Evolutionary conservation across 1,140 invertebrate genomes (phyloP).

Genomic region (Neodiprion fabricii): DNA sequence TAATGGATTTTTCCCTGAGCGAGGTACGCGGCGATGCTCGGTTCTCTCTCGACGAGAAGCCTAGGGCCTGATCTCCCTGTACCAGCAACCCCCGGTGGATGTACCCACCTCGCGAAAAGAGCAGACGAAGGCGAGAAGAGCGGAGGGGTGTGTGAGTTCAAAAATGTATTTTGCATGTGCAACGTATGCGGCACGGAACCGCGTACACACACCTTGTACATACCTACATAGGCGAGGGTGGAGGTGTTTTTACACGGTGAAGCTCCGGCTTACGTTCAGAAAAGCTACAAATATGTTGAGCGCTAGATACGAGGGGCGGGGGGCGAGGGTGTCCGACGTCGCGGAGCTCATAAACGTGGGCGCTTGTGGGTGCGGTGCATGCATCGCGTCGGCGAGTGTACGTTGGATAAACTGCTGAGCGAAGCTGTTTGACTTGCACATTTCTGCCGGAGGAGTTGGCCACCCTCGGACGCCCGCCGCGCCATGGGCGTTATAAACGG

Average conservation of each 20-base stretch:
- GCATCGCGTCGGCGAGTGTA: constrained; percentile 17
- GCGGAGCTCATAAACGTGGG: neutral
- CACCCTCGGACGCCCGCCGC: constrained; percentile 27
- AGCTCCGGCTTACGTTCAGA: neutral
- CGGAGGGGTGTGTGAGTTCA: constrained; percentile 12
- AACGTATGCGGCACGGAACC: neutral
- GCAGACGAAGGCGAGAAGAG: constrained; percentile 1
- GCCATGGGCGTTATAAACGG: constrained; percentile 43
- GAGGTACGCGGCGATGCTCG: neutral
- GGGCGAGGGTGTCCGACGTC: neutral
- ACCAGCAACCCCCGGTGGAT: neutral
- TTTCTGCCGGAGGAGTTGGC: constrained; percentile 45
- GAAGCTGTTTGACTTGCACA: constrained; percentile 59
- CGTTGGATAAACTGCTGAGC: constrained; percentile 51
- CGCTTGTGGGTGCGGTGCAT: constrained; percentile 24
- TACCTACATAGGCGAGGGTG: too few relatives aligned
- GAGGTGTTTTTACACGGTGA: neutral
- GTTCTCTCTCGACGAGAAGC: neutral
- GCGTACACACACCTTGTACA: too few relatives aligned
- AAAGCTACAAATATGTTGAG: constrained; percentile 4
- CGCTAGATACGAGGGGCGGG: neutral
- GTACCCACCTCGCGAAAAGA: constrained; percentile 7
- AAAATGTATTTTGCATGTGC: constrained; percentile 39
- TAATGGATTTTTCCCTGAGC: constrained; percentile 38
- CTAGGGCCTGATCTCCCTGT: neutral